A percentile compares a stretch with the other conserved stretches of the same genome.
Conservation (phyloP, 2,888 invertebrate genomes). For the Acanthococcus lagerstroemiae region DNA sequence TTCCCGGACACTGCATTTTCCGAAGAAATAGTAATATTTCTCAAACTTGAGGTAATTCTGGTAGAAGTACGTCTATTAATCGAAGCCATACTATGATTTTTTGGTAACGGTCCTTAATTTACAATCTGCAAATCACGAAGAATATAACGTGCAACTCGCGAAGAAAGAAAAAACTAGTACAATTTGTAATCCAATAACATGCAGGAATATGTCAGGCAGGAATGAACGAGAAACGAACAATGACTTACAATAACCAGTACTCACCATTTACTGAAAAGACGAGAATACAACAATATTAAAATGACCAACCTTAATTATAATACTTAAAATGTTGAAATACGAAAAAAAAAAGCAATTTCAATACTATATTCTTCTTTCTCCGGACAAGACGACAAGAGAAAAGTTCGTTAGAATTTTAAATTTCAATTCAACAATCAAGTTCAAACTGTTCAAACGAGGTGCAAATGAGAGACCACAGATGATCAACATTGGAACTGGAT, state of each 20-base stretch:
- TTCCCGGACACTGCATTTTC: slow-evolving; percentile 9
- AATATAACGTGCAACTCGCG: neutral
- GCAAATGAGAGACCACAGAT: neutral
- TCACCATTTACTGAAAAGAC: too few relatives aligned
- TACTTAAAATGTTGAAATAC: neutral
- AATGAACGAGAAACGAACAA: neutral
- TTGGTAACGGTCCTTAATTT: too few relatives aligned
- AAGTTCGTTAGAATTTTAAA: neutral
- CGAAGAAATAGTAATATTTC: slow-evolving; percentile 1
- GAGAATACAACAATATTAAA: neutral
- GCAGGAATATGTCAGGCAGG: neutral
- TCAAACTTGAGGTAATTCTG: slow-evolving; percentile 1
- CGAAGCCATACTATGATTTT: slow-evolving; percentile 10
- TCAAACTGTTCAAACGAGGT: neutral
- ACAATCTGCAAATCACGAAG: too few relatives aligned
- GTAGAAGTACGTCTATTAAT: neutral
- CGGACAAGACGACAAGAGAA: neutral
- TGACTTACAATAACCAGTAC: neutral
- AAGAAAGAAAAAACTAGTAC: too few relatives aligned
- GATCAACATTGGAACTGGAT: too few relatives aligned
- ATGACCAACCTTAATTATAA: neutral
- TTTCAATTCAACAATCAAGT: too few relatives aligned
- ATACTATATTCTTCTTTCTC: neutral
- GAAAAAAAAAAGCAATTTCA: neutral
- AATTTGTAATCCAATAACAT: neutral